Conservation (phyloP, 2,113 vertebrate species). For the Scatophagus argus region DNA sequence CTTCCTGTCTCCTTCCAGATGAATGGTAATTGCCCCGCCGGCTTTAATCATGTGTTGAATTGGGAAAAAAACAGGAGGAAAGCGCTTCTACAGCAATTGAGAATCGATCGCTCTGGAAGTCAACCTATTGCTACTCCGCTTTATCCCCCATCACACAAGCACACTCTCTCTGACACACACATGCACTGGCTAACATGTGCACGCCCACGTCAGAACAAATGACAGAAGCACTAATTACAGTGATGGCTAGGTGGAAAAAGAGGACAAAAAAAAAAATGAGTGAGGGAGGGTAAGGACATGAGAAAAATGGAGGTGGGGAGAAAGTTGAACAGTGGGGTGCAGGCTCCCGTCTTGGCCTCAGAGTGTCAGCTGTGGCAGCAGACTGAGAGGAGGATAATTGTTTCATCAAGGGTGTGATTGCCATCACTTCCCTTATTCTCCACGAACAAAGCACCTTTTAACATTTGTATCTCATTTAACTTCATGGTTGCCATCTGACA, state of each 20-base stretch:
- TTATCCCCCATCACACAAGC: constrained; percentile 43
- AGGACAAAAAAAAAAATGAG: constrained; percentile 54
- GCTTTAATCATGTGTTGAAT: constrained; percentile 83
- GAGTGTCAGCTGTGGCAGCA: constrained; percentile 61
- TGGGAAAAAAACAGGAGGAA: constrained; percentile 74
- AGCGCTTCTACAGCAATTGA: constrained; percentile 75
- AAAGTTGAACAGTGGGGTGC: constrained; percentile 52
- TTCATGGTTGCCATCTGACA: constrained; percentile 32
- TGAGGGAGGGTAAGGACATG: constrained; percentile 11
- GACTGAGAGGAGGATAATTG: constrained; percentile 71
- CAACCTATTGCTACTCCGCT: constrained; percentile 66
- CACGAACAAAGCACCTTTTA: constrained; percentile 63
- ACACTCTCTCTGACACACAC: constrained; percentile 5
- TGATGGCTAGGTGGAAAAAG: constrained; percentile 64
- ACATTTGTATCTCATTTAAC: constrained; percentile 59
- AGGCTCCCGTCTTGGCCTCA: constrained; percentile 44
- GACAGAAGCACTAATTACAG: constrained; percentile 75
- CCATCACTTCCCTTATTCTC: constrained; percentile 64
- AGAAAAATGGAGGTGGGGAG: constrained; percentile 50
- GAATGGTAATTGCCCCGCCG: constrained; percentile 80
- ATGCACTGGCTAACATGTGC: constrained; percentile 28
- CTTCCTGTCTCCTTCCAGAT: constrained; percentile 76
- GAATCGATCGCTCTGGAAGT: constrained; percentile 77
- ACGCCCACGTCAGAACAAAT: constrained; percentile 59
- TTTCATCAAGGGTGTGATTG: constrained; percentile 78